A percentile compares a stretch with the other conserved stretches of the same genome.
These are phyloP conservation scores for Ethmia dodecea DNA, from an alignment of 2,888 invertebrate genomes.

Conservation along the genomic window DNA sequence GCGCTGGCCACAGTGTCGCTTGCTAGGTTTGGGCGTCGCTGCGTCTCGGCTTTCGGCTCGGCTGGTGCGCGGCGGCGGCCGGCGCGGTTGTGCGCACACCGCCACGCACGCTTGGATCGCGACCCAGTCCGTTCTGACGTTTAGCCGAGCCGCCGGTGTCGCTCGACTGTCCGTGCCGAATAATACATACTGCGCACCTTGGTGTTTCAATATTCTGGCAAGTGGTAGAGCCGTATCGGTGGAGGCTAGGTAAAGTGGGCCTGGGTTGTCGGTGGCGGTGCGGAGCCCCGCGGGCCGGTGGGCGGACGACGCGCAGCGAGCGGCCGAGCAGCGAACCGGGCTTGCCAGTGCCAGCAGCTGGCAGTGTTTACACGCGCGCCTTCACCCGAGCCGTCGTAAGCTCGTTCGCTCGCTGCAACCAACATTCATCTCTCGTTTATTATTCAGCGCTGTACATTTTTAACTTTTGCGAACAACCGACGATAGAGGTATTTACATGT, in stretches of 20 bases:
- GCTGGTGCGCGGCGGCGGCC: constrained; percentile 59
- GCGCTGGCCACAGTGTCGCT: constrained; percentile 56
- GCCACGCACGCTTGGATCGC: constrained; percentile 68
- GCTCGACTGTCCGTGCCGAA: constrained; percentile 41
- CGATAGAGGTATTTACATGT: constrained; percentile 69
- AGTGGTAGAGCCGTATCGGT: constrained; percentile 25
- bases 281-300: constrained; percentile 26
- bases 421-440: constrained; percentile 53
- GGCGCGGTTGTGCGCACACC: constrained; percentile 62
- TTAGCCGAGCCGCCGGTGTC: constrained; percentile 67
- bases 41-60: constrained; percentile 68
- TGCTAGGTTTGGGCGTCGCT: constrained; percentile 73
- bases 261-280: constrained; percentile 21
- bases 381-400: constrained; percentile 28
- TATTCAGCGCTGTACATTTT: constrained; percentile 72
- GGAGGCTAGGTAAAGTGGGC: constrained; percentile 27
- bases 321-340: constrained; percentile 29
- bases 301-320: constrained; percentile 25
- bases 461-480: constrained; percentile 62
- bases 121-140: constrained; percentile 74
- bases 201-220: constrained; percentile 29
- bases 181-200: constrained; percentile 56
- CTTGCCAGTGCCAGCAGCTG: constrained; percentile 47
- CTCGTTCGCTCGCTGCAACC: constrained; percentile 49
- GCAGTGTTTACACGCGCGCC: constrained; percentile 29